Evolutionary conservation across 2,888 invertebrate genomes (phyloP), one percentile per base, ranked within the genome.

Genomic region (Ectobius pallidus): DNA sequence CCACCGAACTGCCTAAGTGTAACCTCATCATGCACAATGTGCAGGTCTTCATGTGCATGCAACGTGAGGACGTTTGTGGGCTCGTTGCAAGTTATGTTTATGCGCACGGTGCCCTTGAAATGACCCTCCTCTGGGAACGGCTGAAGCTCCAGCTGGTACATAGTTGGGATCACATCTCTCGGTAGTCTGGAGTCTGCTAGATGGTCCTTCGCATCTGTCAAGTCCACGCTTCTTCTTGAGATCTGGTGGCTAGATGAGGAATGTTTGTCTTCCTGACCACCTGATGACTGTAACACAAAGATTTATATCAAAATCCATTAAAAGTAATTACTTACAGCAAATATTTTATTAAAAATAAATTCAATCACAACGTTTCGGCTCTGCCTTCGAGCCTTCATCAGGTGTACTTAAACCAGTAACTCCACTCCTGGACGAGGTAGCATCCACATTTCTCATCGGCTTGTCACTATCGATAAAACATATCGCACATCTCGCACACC

Each of bases 41-140:
- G 71, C 58, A 93, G 81, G 74, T 91, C 88, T 25, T 86, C 88
- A 75, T 90, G 88, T 3, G 88, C 88, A 79, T 92, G 91, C 0
- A 93, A 81, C 0, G 84, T 86, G 68, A 93, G 87, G 78, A 87
- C 87, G 73, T 89, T 87, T 0, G 89, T 85, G 9, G 87, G 86
- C 63, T 86, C 84, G 27, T 86, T 83, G 87, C 91, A 92, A 1
- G 87, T 90, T 20, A 92, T 82, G 78, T 91, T 90, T 76, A 94
- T 92, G 77, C 85, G 85, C 0, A 93, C 89, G 69, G 85, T 84
- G 0, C 93, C 94, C 71, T 85, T 87, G 79, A 91, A 94, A 14
- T 86, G 84, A 0, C 87, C 88, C 68, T 90, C 88, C 44, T 87
- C 88, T 0, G 90, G 83, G 74, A 88, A 88, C 0, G 93, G 92